Evolutionary conservation across 2,113 vertebrate species (phyloP).

Genomic region (Bothrops jararaca): DNA sequence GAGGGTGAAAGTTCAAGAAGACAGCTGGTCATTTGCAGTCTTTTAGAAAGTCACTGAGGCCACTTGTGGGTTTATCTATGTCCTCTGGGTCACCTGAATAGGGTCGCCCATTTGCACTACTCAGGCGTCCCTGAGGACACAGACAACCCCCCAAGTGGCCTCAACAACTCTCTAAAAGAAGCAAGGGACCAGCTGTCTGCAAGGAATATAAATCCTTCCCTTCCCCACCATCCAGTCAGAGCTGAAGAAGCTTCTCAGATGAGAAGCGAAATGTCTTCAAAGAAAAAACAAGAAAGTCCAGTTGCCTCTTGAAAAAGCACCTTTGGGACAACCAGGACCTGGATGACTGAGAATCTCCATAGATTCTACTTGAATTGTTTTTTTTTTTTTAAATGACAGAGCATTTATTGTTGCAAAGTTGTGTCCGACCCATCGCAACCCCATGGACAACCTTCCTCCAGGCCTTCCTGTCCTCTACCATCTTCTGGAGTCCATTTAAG

Average conservation of each 20-base stretch:
- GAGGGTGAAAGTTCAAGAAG: neutral
- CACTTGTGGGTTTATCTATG: too few species aligned
- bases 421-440: too few species aligned
- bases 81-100: too few species aligned
- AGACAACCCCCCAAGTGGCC: neutral
- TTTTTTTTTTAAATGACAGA: too few species aligned
- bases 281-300: neutral
- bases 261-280: neutral
- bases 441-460: too few species aligned
- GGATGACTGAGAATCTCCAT: neutral
- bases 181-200: neutral
- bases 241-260: neutral
- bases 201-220: neutral
- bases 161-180: neutral
- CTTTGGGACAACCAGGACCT: neutral
- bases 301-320: neutral
- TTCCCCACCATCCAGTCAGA: neutral
- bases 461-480: too few species aligned
- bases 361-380: neutral
- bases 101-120: neutral
- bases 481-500: too few species aligned
- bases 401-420: too few species aligned
- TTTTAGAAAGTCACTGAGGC: too few species aligned
- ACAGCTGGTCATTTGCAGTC: too few species aligned
- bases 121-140: neutral